Evolutionary conservation across 2,113 vertebrate genomes (phyloP).

Genomic region (Arothron firmamentum): DNA sequence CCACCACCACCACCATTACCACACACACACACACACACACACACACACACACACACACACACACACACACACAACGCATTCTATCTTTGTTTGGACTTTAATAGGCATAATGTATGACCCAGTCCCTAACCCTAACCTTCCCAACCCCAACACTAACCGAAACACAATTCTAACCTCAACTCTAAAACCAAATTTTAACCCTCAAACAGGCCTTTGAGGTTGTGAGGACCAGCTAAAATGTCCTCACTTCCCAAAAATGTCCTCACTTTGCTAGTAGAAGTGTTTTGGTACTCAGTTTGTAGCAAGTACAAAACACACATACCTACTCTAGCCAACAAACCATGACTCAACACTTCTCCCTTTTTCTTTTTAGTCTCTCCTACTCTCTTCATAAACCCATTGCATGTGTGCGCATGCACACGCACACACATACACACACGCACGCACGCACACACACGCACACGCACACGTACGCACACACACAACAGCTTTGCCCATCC

Average conservation of each 20-base stretch:
- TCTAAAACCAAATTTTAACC: too few species aligned
- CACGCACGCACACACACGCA: conserved; percentile 32
- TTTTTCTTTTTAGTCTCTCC: conserved; percentile 14
- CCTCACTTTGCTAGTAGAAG: too few species aligned
- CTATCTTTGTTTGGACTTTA: too few species aligned
- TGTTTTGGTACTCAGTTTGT: too few species aligned
- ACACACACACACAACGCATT: too few species aligned
- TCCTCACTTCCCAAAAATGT: too few species aligned
- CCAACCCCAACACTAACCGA: neutral
- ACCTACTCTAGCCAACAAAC: conserved; percentile 36
- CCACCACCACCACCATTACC: too few species aligned
- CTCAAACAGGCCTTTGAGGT: too few species aligned
- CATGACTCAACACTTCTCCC: conserved; percentile 57
- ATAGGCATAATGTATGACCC: too few species aligned
- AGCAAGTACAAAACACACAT: neutral
- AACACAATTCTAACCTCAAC: neutral
- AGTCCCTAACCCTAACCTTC: neutral
- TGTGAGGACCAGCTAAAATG: too few species aligned
- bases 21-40: too few species aligned
- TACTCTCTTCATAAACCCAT: conserved; percentile 5
- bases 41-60: too few species aligned
- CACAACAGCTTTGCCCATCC: conserved; percentile 44
- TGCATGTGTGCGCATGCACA: conserved; percentile 24
- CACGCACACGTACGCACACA: conserved; percentile 27
- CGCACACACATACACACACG: conserved; percentile 20